Evolutionary conservation across 2,888 invertebrate genomes (phyloP).

Genomic region (Leucania comma): DNA sequence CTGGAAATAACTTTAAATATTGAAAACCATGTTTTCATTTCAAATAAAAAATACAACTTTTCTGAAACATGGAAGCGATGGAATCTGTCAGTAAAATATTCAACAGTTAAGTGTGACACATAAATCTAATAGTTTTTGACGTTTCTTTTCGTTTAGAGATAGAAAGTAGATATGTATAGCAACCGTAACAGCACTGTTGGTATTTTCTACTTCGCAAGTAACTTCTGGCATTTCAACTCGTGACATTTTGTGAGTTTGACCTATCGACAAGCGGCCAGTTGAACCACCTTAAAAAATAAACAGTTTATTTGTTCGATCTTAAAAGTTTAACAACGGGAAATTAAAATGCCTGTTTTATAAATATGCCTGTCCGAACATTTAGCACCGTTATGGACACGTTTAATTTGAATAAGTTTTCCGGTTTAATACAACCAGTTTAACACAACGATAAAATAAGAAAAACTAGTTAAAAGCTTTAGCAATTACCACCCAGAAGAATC

Average conservation of each 20-base stretch:
- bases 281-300: conserved; percentile 52
- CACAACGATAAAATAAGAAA: neutral
- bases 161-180: conserved; percentile 51
- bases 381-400: conserved; percentile 40
- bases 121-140: conserved; percentile 46
- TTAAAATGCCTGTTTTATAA: conserved; percentile 30
- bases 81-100: conserved; percentile 40
- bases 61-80: conserved; percentile 19
- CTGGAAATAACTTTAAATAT: conserved; percentile 28
- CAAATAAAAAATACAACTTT: conserved; percentile 18
- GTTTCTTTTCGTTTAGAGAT: conserved; percentile 31
- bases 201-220: conserved; percentile 33
- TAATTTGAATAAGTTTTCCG: conserved; percentile 42
- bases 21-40: neutral
- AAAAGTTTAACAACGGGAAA: conserved; percentile 31
- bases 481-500: conserved; percentile 7
- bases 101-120: conserved; percentile 38
- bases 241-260: conserved; percentile 48
- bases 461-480: neutral
- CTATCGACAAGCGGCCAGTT: conserved; percentile 47
- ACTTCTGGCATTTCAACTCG: conserved; percentile 51
- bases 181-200: conserved; percentile 32
- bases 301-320: conserved; percentile 34
- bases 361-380: conserved; percentile 20
- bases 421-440: conserved; percentile 39